Percentiles rank a stretch among this genome's conserved stretches.
These are phyloP conservation scores for Drosophila elegans DNA, from an alignment of 1,140 invertebrate species.

Conservation along the genomic window DNA sequence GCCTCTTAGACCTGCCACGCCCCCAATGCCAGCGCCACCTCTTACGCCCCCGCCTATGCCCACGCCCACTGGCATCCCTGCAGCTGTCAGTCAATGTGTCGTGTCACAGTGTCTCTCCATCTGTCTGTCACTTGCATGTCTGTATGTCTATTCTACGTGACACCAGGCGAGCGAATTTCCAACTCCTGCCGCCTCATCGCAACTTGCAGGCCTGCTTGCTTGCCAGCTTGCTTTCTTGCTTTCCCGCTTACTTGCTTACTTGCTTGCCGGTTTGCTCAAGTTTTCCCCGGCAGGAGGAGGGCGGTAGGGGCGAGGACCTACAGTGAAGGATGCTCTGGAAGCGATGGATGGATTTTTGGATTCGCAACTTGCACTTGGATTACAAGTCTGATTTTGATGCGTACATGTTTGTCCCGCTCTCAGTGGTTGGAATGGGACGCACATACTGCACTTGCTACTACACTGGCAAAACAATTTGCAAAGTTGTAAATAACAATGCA, in stretches of 20 bases:
- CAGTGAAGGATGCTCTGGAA: slow-evolving; percentile 59
- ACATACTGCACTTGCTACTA: slow-evolving; percentile 46
- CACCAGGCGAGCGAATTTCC: slow-evolving; percentile 68
- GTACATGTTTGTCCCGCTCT: slow-evolving; percentile 66
- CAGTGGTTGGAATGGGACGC: slow-evolving; percentile 14
- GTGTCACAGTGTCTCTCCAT: slow-evolving; percentile 84
- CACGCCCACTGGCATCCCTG: slow-evolving; percentile 62
- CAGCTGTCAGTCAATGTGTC: slow-evolving; percentile 84
- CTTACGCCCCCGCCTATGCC: neutral
- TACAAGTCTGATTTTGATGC: slow-evolving; percentile 84
- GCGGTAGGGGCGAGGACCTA: slow-evolving; percentile 23
- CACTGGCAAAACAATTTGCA: slow-evolving; percentile 4
- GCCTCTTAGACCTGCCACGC: slow-evolving; percentile 45
- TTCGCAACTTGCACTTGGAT: slow-evolving; percentile 83
- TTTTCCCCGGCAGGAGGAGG: slow-evolving; percentile 37
- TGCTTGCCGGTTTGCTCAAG: slow-evolving; percentile 39
- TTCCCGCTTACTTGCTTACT: slow-evolving; percentile 13
- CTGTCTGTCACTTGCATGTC: slow-evolving; percentile 84
- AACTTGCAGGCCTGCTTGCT: slow-evolving; percentile 18
- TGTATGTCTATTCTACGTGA: slow-evolving; percentile 82
- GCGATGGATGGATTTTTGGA: slow-evolving; percentile 82
- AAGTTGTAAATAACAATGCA: neutral
- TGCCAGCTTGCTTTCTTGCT: slow-evolving; percentile 20
- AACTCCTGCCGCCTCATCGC: slow-evolving; percentile 27
- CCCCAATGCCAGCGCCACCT: neutral